Evolutionary conservation across 2,797 vertebrate species (phyloP).

Genomic region (Emys orbicularis): DNA sequence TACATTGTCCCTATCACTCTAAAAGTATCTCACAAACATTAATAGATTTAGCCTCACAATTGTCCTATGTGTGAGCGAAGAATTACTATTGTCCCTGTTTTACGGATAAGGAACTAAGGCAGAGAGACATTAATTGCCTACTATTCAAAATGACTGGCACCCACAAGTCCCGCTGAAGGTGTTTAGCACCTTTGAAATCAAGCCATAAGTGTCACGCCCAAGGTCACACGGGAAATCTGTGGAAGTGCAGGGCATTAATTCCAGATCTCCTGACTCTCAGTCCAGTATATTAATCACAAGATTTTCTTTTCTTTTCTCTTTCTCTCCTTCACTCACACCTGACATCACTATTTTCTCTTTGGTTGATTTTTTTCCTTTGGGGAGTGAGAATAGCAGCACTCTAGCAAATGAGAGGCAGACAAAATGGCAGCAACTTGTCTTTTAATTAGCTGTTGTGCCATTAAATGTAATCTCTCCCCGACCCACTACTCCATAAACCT

Average conservation of each 20-base stretch:
- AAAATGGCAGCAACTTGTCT: background rate
- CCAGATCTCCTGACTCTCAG: background rate
- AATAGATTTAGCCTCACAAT: background rate
- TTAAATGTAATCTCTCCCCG: background rate
- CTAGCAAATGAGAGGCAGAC: background rate
- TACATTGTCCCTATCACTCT: background rate
- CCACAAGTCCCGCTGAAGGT: background rate
- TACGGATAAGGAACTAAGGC: background rate
- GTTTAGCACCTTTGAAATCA: constrained; percentile 58
- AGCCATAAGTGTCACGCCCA: background rate
- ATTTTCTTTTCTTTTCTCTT: background rate
- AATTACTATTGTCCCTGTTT: background rate
- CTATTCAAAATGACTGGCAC: constrained; percentile 42
- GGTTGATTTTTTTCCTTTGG: background rate
- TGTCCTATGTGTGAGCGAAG: background rate
- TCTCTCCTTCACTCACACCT: constrained; percentile 15
- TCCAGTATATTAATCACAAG: constrained; percentile 37
- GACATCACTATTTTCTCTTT: background rate
- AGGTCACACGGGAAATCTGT: constrained; percentile 38
- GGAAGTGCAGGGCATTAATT: background rate
- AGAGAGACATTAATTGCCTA: background rate
- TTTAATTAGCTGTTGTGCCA: background rate
- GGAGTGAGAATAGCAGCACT: accelerated
- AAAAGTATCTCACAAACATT: background rate
- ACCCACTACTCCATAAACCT: background rate